Percentiles rank a stretch among this genome's conserved stretches.
These are phyloP conservation scores for Sinocyclocheilus maitianheensis DNA, from an alignment of 2,113 vertebrate species.

Conservation along the genomic window DNA sequence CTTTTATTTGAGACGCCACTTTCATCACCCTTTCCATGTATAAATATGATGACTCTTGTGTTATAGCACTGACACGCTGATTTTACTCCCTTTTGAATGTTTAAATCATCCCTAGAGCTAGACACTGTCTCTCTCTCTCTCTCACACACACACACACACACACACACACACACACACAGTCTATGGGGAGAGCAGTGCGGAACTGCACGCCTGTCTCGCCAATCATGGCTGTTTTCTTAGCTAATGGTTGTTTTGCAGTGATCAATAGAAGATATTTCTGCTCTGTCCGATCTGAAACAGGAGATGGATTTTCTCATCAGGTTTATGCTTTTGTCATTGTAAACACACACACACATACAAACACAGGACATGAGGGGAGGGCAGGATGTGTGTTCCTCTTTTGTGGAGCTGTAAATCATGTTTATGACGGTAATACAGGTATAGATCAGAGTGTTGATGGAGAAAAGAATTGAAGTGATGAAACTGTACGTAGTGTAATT, in stretches of 20 bases:
- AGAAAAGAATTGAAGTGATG: conserved; percentile 53
- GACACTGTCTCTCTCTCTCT: conserved; percentile 14
- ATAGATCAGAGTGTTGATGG: conserved; percentile 59
- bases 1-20: conserved; percentile 30
- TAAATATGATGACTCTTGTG: conserved; percentile 49
- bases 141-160: conserved; percentile 36
- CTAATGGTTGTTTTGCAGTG: conserved; percentile 35
- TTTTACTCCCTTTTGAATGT: conserved; percentile 48
- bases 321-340: conserved; percentile 46
- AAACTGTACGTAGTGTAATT: conserved; percentile 65
- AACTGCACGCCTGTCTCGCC: neutral
- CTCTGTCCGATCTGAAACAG: conserved; percentile 36
- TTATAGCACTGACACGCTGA: conserved; percentile 39
- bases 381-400: conserved; percentile 26
- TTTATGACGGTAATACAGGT: conserved; percentile 53
- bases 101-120: conserved; percentile 48
- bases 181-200: neutral
- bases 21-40: conserved; percentile 42
- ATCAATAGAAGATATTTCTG: conserved; percentile 42
- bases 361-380: conserved; percentile 41
- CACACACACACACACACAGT: conserved; percentile 13
- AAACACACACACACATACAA: conserved; percentile 8
- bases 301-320: conserved; percentile 48
- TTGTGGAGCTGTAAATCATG: conserved; percentile 46
- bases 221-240: conserved; percentile 39